Evolutionary conservation across 2,797 vertebrate genomes (phyloP).

Genomic region (Phylloscopus collybita): DNA sequence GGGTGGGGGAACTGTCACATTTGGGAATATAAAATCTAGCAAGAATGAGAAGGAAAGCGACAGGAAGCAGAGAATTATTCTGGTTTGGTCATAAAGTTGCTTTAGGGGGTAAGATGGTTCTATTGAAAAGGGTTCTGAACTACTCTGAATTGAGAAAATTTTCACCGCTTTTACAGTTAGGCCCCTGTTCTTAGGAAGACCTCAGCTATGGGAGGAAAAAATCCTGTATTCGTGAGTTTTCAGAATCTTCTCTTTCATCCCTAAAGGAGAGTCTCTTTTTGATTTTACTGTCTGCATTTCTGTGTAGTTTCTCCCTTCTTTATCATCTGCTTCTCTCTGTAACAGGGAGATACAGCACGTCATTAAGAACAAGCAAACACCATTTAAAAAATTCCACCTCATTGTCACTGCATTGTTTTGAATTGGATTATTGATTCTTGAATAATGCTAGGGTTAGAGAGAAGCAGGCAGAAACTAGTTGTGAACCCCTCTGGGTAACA

Average conservation of each 20-base stretch:
- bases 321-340: neutral
- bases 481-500: slow-evolving; percentile 2
- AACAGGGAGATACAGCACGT: neutral
- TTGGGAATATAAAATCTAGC: neutral
- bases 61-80: neutral
- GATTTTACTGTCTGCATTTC: slow-evolving; percentile 33
- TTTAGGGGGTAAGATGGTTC: slow-evolving; percentile 5
- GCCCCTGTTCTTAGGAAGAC: neutral
- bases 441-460: slow-evolving; percentile 8
- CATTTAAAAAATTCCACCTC: neutral
- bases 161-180: neutral
- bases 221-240: neutral
- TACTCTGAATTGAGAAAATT: slow-evolving; percentile 4
- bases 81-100: neutral
- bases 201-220: neutral
- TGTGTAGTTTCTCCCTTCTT: neutral
- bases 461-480: neutral
- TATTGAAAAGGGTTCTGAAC: neutral
- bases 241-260: slow-evolving; percentile 36
- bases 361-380: slow-evolving; percentile 39
- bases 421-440: slow-evolving; percentile 24
- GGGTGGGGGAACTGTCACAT: neutral
- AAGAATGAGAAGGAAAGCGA: neutral
- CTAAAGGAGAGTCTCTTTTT: slow-evolving; percentile 15
- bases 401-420: slow-evolving; percentile 27